These are phyloP conservation scores for Leptogaster cylindrica DNA, from an alignment of 2,888 invertebrate species.

Conservation along the genomic window DNA sequence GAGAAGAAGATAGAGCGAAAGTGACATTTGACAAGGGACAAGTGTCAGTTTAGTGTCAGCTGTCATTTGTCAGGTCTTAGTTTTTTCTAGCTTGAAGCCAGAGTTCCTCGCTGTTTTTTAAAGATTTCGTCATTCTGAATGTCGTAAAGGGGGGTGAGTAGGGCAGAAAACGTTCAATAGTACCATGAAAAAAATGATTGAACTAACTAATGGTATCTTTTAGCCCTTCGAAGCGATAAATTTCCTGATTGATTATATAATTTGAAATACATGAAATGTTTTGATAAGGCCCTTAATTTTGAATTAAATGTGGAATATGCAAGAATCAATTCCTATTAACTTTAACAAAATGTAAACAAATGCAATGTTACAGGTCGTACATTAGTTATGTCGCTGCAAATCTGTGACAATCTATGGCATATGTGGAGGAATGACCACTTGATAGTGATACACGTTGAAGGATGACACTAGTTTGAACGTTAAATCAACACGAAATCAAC, in stretches of 20 bases:
- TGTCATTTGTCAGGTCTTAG: too few species aligned
- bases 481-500: slow-evolving; percentile 43
- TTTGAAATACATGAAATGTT: slow-evolving; percentile 1
- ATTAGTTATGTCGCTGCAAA: neutral
- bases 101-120: neutral
- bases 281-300: neutral
- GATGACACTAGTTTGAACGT: slow-evolving; percentile 49
- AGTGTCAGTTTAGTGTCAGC: too few species aligned
- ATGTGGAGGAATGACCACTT: too few species aligned
- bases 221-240: neutral
- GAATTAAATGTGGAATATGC: neutral
- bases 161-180: too few species aligned
- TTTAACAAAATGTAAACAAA: neutral
- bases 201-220: too few species aligned
- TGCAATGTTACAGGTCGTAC: neutral
- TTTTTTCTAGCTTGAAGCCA: too few species aligned
- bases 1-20: too few species aligned
- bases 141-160: neutral
- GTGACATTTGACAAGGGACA: too few species aligned
- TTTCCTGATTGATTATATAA: slow-evolving; percentile 1
- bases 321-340: neutral
- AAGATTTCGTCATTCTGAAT: neutral
- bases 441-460: too few species aligned
- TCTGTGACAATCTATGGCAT: neutral
- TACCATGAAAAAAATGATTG: too few species aligned